Evolutionary conservation across 2,888 invertebrate species (phyloP).

Genomic region (Scrobipalpa atriplicella): DNA sequence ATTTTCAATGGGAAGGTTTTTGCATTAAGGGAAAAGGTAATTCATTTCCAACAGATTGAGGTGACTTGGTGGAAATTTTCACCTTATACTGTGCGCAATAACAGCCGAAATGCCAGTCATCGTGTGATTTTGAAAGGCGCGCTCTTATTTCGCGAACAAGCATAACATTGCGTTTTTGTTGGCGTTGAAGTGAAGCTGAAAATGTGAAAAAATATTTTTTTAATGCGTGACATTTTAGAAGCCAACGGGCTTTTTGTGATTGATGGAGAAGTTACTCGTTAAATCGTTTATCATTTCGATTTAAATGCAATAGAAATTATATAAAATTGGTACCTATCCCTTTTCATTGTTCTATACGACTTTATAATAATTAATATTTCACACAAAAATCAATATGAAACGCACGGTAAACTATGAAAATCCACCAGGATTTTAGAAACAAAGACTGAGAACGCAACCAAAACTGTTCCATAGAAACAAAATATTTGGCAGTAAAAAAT

Average conservation of each 20-base stretch:
- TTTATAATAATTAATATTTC: background rate
- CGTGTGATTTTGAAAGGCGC: constrained; percentile 3
- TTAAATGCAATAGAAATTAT: background rate
- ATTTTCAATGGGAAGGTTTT: constrained; percentile 18
- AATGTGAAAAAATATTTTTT: background rate
- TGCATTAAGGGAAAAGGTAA: constrained; percentile 16
- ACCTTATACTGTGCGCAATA: constrained; percentile 14
- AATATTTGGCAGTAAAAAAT: too few relatives aligned
- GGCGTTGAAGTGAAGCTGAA: background rate
- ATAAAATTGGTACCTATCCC: background rate
- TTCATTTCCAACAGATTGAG: constrained; percentile 21
- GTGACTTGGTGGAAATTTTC: constrained; percentile 12
- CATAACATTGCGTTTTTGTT: constrained; percentile 1
- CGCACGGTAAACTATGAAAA: too few relatives aligned
- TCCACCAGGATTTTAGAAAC: too few relatives aligned
- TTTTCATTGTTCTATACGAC: background rate
- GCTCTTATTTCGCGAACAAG: background rate
- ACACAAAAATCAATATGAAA: background rate
- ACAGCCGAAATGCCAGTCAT: constrained; percentile 13
- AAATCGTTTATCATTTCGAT: constrained; percentile 1
- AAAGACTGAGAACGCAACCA: too few relatives aligned
- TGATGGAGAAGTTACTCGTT: background rate
- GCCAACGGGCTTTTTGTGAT: background rate
- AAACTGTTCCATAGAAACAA: too few relatives aligned
- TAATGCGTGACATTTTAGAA: background rate